Conservation (phyloP, 2,113 vertebrate genomes). For the Engystomops pustulosus region DNA sequence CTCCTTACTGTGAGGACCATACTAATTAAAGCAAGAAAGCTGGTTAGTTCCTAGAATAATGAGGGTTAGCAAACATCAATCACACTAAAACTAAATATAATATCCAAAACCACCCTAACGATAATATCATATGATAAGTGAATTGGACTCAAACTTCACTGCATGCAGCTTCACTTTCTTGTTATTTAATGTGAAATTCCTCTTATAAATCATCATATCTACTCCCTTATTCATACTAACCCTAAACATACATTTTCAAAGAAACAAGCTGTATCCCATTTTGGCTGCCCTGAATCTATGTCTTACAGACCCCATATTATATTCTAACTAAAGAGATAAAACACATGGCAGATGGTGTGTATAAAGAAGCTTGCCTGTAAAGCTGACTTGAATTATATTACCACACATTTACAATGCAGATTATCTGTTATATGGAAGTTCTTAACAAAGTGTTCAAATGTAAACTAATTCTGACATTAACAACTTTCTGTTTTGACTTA, state of each 20-base stretch:
- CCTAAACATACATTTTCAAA: background rate
- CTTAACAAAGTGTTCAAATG: slow-evolving; percentile 12
- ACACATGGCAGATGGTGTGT: slow-evolving; percentile 5
- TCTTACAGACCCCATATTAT: background rate
- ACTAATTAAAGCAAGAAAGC: slow-evolving; percentile 31
- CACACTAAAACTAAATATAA: slow-evolving; percentile 27
- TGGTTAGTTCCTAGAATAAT: slow-evolving; percentile 16
- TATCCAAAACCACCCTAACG: slow-evolving; percentile 15
- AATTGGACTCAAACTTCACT: background rate
- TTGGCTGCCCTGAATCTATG: background rate
- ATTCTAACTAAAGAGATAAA: background rate
- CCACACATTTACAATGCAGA: slow-evolving; percentile 6
- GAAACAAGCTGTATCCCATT: background rate
- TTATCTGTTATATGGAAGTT: slow-evolving; percentile 10
- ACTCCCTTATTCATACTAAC: background rate
- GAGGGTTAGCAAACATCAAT: slow-evolving; percentile 43
- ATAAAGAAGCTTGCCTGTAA: background rate
- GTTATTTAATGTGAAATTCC: background rate
- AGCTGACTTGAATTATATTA: slow-evolving; percentile 15
- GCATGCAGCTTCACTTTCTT: background rate
- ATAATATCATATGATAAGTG: background rate
- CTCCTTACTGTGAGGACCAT: slow-evolving; percentile 16
- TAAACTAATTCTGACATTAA: background rate
- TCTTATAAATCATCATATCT: background rate
- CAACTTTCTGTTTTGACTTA: background rate